Evolutionary conservation across 2,888 invertebrate genomes (phyloP).

Genomic region (Synanthedon myopaeformis): DNA sequence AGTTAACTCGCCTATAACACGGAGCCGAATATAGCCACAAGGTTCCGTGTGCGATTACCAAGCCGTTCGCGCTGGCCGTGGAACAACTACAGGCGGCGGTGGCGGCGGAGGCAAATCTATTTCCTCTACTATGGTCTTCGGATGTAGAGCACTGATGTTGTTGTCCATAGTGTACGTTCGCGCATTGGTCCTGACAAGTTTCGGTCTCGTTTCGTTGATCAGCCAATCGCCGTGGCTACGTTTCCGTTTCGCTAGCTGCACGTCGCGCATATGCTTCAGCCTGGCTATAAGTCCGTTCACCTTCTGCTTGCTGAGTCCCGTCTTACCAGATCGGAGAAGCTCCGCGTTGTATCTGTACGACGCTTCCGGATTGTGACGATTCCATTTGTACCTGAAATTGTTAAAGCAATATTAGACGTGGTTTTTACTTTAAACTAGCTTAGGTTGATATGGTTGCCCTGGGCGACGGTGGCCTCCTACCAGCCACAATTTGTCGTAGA

Average conservation of each 20-base stretch:
- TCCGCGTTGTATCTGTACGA: constrained; percentile 54
- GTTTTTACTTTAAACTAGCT: too few species aligned
- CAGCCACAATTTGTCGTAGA: too few species aligned
- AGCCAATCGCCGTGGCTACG: constrained; percentile 43
- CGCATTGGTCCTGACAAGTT: constrained; percentile 55
- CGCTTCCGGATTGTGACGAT: constrained; percentile 56
- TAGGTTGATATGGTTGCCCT: too few species aligned
- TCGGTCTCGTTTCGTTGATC: constrained; percentile 39
- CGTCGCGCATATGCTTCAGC: constrained; percentile 49
- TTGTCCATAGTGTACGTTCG: constrained; percentile 66
- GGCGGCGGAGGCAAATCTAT: constrained; percentile 52
- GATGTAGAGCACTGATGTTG: constrained; percentile 67
- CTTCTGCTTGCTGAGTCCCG: constrained; percentile 50
- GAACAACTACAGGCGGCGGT: constrained; percentile 22
- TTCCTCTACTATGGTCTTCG: constrained; percentile 70
- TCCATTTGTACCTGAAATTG: constrained; percentile 53
- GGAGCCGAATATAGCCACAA: too few species aligned
- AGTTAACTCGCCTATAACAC: too few species aligned
- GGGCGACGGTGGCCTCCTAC: too few species aligned
- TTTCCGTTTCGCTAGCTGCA: constrained; percentile 45
- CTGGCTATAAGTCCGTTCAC: constrained; percentile 47
- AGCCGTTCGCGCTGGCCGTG: constrained; percentile 24
- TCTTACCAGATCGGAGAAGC: constrained; percentile 49
- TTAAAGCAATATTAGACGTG: too few species aligned
- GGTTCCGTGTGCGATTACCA: constrained; percentile 13